Evolutionary conservation across 2,797 vertebrate species (phyloP), one percentile per base, ranked within the genome.

Genomic region (Liasis olivaceus): DNA sequence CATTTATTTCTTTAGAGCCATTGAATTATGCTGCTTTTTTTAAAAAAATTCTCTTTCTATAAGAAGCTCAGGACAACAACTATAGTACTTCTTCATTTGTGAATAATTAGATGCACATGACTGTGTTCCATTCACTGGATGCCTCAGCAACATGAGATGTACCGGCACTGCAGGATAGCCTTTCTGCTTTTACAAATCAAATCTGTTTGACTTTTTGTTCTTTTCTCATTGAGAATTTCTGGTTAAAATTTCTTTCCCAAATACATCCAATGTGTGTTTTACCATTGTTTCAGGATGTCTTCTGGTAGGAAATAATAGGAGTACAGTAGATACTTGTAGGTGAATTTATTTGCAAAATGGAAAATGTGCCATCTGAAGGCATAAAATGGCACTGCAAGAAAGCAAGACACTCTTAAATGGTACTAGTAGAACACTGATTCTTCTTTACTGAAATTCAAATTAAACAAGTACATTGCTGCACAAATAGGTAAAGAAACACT

Each of bases 341-440:
- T 47, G 20, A 11, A 1, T 17, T 47, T 81, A 42, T 85, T 62
- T 87, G n/a, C 88, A 62, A 87, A 62, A 89, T 93, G 93, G 84
- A 95, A 96, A 96, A 93, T 89, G 93, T 94, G 92, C 96, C 96
- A 96, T 72, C 97, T 97, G 87, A 95, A 95, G 97, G 96, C 85
- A 92, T 88, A 7, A 42, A 36, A 42, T 2, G 42, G 11, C n/a
- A 12, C 51, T 85, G 36, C 84, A 72, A 69, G 36, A 77, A 77
- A 77, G 2, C 17, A 77, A 47, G 72, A 2, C 72, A 36, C 3
- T 22, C 36, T 47, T 20, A 12, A 81, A 47, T 42, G 11, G 42
- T 81, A 47, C n/a, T 5, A 8, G 64, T 5, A 20, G 85, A 91
- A 8, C 31, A 1, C 56, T 91, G 77, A 77, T 42, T 87, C 64